phyloP scores from a whole-genome alignment of 2,113 vertebrate species.

The Hirundichthys speculiger region DNA sequence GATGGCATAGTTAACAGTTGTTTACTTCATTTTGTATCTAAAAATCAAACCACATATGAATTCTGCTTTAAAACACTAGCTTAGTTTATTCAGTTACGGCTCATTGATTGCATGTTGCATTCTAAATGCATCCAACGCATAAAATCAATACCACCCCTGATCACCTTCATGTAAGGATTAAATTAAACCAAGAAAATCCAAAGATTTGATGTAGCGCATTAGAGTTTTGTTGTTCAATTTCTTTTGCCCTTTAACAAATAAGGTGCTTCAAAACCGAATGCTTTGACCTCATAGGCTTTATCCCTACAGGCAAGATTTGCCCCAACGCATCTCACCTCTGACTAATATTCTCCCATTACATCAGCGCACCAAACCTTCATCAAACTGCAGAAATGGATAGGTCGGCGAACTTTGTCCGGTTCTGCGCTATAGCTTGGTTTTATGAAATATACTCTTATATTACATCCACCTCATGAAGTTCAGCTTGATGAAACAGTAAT shows the following conservation, averaged over 20 bases:
- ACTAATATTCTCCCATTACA: conserved; percentile 59
- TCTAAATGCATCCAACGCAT: too few species aligned
- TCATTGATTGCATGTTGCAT: too few species aligned
- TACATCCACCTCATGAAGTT: conserved; percentile 50
- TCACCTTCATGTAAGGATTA: too few species aligned
- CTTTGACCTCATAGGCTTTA: conserved; percentile 49
- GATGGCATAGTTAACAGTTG: too few species aligned
- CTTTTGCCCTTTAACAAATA: conserved; percentile 16
- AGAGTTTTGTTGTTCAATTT: background rate
- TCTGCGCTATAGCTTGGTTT: conserved; percentile 16
- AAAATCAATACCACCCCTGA: too few species aligned
- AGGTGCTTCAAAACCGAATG: conserved; percentile 21
- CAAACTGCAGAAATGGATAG: conserved; percentile 58
- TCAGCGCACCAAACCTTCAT: conserved; percentile 53
- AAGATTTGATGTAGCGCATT: too few species aligned
- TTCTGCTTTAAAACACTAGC: too few species aligned
- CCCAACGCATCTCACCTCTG: conserved; percentile 40
- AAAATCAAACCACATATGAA: too few species aligned
- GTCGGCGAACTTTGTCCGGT: conserved; percentile 57
- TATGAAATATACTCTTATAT: conserved; percentile 58
- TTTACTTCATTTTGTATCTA: too few species aligned
- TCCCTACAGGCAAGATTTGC: conserved; percentile 36
- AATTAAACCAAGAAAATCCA: too few species aligned
- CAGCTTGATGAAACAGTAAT: conserved; percentile 64
- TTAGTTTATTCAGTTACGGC: too few species aligned